Conservation (phyloP, 2,113 vertebrate genomes). For the Semnornis frantzii region DNA sequence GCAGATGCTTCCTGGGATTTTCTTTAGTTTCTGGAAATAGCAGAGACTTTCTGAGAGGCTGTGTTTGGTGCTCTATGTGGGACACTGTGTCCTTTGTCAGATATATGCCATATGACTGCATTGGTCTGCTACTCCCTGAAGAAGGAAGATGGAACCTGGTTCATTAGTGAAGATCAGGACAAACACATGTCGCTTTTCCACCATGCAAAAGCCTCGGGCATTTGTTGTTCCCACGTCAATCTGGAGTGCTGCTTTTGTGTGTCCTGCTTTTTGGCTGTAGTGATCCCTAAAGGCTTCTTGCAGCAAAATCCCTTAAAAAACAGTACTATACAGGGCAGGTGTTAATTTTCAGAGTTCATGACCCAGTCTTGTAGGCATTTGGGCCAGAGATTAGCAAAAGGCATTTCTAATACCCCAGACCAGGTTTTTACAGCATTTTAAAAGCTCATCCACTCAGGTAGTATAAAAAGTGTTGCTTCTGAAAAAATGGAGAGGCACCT, state of each 20-base stretch:
- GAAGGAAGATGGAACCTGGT: background rate
- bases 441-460: background rate
- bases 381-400: background rate
- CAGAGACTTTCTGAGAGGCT: background rate
- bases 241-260: conserved; percentile 15
- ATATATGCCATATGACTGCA: background rate
- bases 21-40: background rate
- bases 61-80: background rate
- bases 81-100: background rate
- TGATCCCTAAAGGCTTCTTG: background rate
- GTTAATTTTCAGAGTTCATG: background rate
- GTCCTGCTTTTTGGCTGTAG: background rate
- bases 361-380: background rate
- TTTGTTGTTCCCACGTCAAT: background rate
- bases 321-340: background rate
- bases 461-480: background rate
- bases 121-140: background rate
- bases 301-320: background rate
- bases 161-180: background rate
- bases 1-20: background rate
- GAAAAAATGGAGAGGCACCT: background rate
- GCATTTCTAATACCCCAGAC: background rate
- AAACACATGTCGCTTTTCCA: background rate
- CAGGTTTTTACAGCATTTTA: background rate
- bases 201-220: background rate